A percentile compares a stretch with the other conserved stretches of the same genome.
Conservation (phyloP, 2,797 vertebrate species). For the Psittacula echo region DNA sequence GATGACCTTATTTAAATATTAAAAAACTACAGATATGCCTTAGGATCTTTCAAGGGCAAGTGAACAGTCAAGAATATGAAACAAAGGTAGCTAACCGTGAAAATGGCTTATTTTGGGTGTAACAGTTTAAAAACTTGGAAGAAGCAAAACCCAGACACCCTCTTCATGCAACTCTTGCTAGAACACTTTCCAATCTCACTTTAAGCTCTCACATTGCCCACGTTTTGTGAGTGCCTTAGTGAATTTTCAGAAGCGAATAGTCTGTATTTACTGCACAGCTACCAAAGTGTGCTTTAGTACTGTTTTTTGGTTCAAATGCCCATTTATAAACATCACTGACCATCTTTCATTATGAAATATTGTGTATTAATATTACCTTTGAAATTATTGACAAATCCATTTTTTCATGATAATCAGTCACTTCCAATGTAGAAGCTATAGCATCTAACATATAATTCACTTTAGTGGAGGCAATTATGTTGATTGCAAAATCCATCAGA, state of each 20-base stretch:
- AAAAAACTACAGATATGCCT: not conserved
- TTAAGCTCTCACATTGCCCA: not conserved
- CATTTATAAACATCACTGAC: not conserved
- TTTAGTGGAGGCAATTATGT: slow-evolving; percentile 50
- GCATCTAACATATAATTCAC: slow-evolving; percentile 12
- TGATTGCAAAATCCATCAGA: slow-evolving; percentile 63
- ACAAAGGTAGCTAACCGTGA: not conserved
- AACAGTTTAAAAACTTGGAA: not conserved
- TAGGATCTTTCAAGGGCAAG: slow-evolving; percentile 2
- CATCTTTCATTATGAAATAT: not conserved
- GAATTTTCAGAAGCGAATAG: not conserved
- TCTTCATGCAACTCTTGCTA: not conserved
- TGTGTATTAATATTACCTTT: not conserved
- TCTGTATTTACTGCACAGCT: not conserved
- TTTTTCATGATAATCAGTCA: slow-evolving; percentile 22
- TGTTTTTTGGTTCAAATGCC: not conserved
- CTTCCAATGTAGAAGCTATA: not conserved
- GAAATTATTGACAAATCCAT: not conserved
- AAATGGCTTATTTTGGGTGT: not conserved
- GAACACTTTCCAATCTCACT: not conserved
- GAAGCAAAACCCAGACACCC: not conserved
- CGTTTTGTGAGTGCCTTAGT: not conserved
- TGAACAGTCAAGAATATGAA: not conserved
- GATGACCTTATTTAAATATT: not conserved
- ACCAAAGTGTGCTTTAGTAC: not conserved